Evolutionary conservation across 1,140 invertebrate genomes (phyloP), one percentile per base, ranked within the genome.

Genomic region (Pinna nobilis): DNA sequence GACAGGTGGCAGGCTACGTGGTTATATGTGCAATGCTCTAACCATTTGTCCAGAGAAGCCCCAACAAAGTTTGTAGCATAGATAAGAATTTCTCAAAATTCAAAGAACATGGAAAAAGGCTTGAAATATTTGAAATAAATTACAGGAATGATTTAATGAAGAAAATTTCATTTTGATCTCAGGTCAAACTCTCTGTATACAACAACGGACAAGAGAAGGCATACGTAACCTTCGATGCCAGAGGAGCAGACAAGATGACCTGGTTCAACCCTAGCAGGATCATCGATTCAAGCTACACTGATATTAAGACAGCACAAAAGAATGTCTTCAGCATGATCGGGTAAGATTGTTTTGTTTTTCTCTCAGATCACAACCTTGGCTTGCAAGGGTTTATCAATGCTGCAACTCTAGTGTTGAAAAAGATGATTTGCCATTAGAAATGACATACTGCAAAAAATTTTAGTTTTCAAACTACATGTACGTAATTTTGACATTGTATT

Each of bases 161-260:
- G n/a, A n/a, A n/a, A n/a, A n/a, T n/a, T n/a, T n/a, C n/a, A n/a
- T 33, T 53, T 30, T 39, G 0, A 44, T 49, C 35, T 32, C 63
- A 84, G 82, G 75, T 84, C 2, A 82, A 79, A 63, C 81, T 84
- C 2, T 76, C 76, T 3, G 76, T 84, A 41, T 79, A 78, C 71
- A 81, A 79, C 33, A 76, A 75, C 33, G 82, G 82, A 28, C 67
- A 78, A 28, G 81, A 84, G 70, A 80, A 79, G 39, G 81, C 79
- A 7, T 76, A 78, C 57, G 80, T 84, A 47, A 70, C 79, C 30
- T 82, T 84, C 39, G 76, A 84, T 59, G 81, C 79, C n/a, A 67
- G 55, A 28, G 75, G 77, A 50, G 55, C 75, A 0, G 74, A 80
- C 70, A 82, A 84, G 64, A 79, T 76, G 35, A 77, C 55, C 60